Conservation (phyloP, 2,888 invertebrate species). For the Pasiphila rectangulata region DNA sequence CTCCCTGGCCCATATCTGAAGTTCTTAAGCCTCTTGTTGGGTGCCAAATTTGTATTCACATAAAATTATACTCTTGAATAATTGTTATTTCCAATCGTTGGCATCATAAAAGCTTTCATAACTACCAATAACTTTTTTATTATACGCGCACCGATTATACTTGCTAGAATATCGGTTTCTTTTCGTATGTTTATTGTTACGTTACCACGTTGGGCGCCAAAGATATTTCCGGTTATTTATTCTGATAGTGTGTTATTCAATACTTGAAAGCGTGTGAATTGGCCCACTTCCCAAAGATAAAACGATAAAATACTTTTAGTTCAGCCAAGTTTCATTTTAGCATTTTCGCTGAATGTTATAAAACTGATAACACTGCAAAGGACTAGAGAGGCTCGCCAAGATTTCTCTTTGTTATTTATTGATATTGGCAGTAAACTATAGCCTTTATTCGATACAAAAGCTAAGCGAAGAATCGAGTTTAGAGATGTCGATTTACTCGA, state of each 20-base stretch:
- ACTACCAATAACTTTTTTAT: not conserved
- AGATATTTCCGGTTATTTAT: not conserved
- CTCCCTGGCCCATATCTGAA: too few species aligned
- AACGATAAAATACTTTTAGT: slow-evolving; percentile 56
- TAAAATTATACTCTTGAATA: too few species aligned
- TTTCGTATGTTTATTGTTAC: too few species aligned
- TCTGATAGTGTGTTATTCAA: not conserved
- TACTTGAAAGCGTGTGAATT: slow-evolving; percentile 24
- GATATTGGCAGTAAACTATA: not conserved
- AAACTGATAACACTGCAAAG: slow-evolving; percentile 46
- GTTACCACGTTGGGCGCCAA: not conserved
- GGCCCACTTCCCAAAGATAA: slow-evolving; percentile 41
- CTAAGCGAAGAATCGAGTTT: too few species aligned
- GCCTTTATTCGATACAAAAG: not conserved
- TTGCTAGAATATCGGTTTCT: too few species aligned
- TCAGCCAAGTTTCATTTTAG: slow-evolving; percentile 56
- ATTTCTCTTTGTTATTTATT: slow-evolving; percentile 11
- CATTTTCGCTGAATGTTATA: slow-evolving; percentile 54
- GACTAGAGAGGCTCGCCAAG: slow-evolving; percentile 21
- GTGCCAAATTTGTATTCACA: not conserved
- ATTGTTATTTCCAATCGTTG: too few species aligned
- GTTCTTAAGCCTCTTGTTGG: not conserved
- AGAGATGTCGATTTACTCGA: too few species aligned
- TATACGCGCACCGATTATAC: not conserved
- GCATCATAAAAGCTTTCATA: too few species aligned